Evolutionary conservation across 2,888 invertebrate species (phyloP).

Genomic region (Melinaea marsaeus): DNA sequence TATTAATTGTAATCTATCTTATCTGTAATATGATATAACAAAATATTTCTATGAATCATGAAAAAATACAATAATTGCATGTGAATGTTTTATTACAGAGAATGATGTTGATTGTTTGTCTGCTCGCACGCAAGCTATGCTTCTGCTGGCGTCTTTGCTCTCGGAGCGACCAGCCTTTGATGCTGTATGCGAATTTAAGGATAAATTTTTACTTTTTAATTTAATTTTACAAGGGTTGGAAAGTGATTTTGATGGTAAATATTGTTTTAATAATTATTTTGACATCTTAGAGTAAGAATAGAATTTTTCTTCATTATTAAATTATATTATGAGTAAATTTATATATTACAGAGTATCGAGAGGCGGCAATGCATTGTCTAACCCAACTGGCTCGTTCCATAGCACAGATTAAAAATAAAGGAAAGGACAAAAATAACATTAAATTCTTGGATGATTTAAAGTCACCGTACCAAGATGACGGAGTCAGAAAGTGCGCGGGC

Average conservation of each 20-base stretch:
- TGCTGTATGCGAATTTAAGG: constrained; percentile 46
- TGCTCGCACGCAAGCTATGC: constrained; percentile 51
- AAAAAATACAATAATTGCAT: background rate
- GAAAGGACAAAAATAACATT: constrained; percentile 45
- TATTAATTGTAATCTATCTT: background rate
- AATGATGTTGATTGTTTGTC: constrained; percentile 33
- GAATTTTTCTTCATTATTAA: background rate
- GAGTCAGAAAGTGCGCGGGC: constrained; percentile 41
- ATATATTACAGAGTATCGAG: constrained; percentile 55
- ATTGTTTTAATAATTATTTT: background rate
- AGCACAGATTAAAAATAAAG: constrained; percentile 39
- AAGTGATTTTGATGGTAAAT: constrained; percentile 50
- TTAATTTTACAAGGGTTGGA: constrained; percentile 53
- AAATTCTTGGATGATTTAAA: constrained; percentile 55
- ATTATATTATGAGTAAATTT: too few species aligned
- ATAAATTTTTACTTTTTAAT: constrained; percentile 39
- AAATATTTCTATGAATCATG: background rate
- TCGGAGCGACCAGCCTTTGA: constrained; percentile 47
- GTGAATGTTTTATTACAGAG: constrained; percentile 24
- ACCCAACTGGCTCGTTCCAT: constrained; percentile 54
- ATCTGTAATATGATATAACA: background rate
- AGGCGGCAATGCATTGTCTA: constrained; percentile 55
- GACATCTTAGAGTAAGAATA: background rate
- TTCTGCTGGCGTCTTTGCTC: constrained; percentile 49
- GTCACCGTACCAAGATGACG: constrained; percentile 37